Evolutionary conservation across 2,113 vertebrate genomes (phyloP).

Genomic region (Lophochroa leadbeateri): DNA sequence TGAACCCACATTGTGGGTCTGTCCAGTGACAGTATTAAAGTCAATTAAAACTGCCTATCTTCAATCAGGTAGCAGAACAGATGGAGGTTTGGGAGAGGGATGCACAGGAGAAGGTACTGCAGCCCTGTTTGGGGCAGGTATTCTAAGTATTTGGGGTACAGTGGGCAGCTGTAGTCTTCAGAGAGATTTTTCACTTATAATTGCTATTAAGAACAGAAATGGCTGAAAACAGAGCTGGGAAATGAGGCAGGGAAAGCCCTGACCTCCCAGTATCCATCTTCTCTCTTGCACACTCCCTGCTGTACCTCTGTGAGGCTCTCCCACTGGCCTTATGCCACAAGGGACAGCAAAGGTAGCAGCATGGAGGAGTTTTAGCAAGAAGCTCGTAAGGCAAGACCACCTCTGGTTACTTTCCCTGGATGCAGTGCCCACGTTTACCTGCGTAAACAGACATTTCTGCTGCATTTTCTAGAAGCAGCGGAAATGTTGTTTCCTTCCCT

Average conservation of each 20-base stretch:
- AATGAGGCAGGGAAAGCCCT: not conserved
- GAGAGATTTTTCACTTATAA: not conserved
- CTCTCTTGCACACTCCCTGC: not conserved
- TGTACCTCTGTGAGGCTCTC: not conserved
- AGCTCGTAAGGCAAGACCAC: not conserved
- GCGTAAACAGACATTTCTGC: not conserved
- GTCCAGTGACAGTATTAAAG: not conserved
- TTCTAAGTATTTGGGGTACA: not conserved
- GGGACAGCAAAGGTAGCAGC: not conserved
- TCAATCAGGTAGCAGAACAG: not conserved
- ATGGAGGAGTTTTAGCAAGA: not conserved
- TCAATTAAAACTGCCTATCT: not conserved
- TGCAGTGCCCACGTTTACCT: not conserved
- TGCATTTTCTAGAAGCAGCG: not conserved
- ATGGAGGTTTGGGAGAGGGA: not conserved
- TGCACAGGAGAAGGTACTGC: not conserved
- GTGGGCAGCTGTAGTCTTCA: not conserved
- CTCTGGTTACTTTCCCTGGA: not conserved
- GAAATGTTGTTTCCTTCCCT: not conserved
- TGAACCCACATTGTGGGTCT: not conserved
- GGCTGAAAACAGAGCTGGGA: not conserved
- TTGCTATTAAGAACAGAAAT: not conserved
- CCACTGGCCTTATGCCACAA: not conserved
- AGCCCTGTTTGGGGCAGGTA: not conserved
- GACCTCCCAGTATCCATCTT: not conserved